Base-by-base conservation (phyloP, 92 coral and sea anemone genomes). In the Heteractis magnifica region DNA sequence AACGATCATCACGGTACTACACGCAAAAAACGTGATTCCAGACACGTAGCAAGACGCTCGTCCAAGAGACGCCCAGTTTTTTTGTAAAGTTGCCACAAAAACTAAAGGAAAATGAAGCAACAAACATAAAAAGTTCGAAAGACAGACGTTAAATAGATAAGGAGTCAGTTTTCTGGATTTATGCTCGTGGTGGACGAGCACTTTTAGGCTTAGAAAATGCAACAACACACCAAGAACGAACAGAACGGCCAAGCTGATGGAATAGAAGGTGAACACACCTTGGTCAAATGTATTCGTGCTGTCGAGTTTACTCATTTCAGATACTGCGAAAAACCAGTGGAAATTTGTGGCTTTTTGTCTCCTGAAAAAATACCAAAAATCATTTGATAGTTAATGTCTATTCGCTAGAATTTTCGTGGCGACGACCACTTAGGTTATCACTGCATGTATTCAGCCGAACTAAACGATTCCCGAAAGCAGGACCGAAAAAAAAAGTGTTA, bases 141-240 rank as follows among this genome's bases (percentile, higher is more conserved):
- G 19, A 9, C 89, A 89, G 55, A 93, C 85, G 89, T 89, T 93
- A 20, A 91, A 48, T 34, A 91, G 89, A 80, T 88, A 93, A 26
- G 94, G 93, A 8, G 87, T 89, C 19, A 91, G 77, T 21, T 91
- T 91, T 8, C 76, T 77, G 16, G 88, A 10, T 34, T 65, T 76
- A 34, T 85, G 83, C 5, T 74, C 65, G 1, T 78, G 77, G 49
- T 77, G 83, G 7, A 65, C 0, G 14, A 85, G 78, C 14, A 85
- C 58, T n/a, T 34, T 50, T 44, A 85, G 71, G 19, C 76, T 65
- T 2, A 85, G 34, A 18, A 77, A 16, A 16, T 85, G 88, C 15
- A 52, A 65, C n/a, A 62, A 56, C 8, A 68, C 41, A 16, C 88
- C 83, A 49, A 85, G 18, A 7, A 56, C 60, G 21, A 85, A 78